Evolutionary conservation across 2,113 vertebrate species (phyloP).

Genomic region (Echinops telfairi): DNA sequence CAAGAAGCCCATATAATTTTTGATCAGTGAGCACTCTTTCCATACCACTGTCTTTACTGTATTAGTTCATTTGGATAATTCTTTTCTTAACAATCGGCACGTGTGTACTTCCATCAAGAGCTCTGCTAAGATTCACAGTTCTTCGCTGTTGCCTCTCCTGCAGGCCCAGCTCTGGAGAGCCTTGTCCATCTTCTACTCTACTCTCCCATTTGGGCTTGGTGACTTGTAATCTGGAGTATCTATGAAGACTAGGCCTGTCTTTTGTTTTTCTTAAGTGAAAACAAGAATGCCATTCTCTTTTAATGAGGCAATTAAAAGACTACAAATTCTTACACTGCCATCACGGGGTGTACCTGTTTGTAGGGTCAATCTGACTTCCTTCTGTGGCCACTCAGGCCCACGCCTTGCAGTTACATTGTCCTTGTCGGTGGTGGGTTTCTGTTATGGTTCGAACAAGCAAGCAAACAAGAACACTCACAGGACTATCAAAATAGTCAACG

Average conservation of each 20-base stretch:
- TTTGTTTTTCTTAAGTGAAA: conserved; percentile 62
- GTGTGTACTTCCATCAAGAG: conserved; percentile 23
- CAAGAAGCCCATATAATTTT: background rate
- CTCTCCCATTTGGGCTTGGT: conserved; percentile 44
- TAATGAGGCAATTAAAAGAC: conserved; percentile 64
- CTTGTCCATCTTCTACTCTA: background rate
- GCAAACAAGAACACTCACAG: conserved; percentile 9
- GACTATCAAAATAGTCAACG: conserved; percentile 32
- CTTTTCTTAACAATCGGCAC: background rate
- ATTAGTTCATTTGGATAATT: conserved; percentile 32
- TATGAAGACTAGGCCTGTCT: background rate
- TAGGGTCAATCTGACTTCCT: conserved; percentile 52
- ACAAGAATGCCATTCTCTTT: conserved; percentile 66
- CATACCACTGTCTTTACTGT: background rate
- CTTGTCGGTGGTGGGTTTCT: background rate
- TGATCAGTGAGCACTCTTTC: background rate
- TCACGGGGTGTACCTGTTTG: conserved; percentile 4
- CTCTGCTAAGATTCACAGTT: background rate
- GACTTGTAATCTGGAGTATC: background rate
- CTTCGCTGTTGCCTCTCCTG: background rate
- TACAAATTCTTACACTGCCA: conserved; percentile 35
- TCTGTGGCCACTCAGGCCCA: conserved; percentile 18
- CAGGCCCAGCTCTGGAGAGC: background rate
- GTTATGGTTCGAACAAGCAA: conserved; percentile 31
- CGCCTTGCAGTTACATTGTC: background rate